phyloP scores from a whole-genome alignment of 92 coral and sea anemone species.

The Pocillopora meandrina region DNA sequence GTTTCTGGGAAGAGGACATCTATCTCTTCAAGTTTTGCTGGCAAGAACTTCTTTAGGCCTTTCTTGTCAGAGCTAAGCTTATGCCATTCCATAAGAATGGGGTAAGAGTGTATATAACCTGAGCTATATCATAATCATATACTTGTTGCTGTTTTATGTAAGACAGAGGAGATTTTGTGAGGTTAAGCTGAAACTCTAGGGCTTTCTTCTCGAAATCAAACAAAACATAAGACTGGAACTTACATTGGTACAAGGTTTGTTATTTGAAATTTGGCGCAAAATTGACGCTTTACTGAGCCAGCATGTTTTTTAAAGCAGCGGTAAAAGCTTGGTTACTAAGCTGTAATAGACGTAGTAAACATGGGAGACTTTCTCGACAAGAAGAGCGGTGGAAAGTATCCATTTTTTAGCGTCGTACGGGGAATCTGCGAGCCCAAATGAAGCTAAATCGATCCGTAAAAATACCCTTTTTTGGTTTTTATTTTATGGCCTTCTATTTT shows the following conservation, averaged over 20 bases:
- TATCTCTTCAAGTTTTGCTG: neutral
- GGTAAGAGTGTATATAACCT: slow-evolving; percentile 42
- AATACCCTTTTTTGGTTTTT: neutral
- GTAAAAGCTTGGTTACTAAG: slow-evolving; percentile 19
- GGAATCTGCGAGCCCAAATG: slow-evolving; percentile 5
- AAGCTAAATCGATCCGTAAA: neutral
- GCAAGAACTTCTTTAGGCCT: slow-evolving; percentile 22
- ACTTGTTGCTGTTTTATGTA: slow-evolving; percentile 32
- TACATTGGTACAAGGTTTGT: neutral
- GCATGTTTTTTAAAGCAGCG: slow-evolving; percentile 4
- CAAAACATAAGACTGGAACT: neutral
- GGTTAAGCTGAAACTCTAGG: slow-evolving; percentile 13
- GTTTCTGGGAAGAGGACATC: slow-evolving; percentile 35
- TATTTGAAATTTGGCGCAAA: slow-evolving; percentile 24
- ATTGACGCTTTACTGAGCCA: neutral
- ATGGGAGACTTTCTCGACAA: neutral
- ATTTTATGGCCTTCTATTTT: slow-evolving; percentile 4
- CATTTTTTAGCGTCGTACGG: slow-evolving; percentile 8
- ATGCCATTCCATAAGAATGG: slow-evolving; percentile 45
- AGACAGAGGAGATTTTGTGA: slow-evolving; percentile 49
- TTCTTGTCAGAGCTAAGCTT: slow-evolving; percentile 21
- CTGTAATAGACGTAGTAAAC: neutral
- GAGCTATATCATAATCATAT: slow-evolving; percentile 37
- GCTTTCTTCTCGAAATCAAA: neutral
- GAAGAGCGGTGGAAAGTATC: slow-evolving; percentile 6